Evolutionary conservation across 2,888 invertebrate genomes (phyloP), one percentile per base, ranked within the genome.

Genomic region (Petrolisthes cinctipes): DNA sequence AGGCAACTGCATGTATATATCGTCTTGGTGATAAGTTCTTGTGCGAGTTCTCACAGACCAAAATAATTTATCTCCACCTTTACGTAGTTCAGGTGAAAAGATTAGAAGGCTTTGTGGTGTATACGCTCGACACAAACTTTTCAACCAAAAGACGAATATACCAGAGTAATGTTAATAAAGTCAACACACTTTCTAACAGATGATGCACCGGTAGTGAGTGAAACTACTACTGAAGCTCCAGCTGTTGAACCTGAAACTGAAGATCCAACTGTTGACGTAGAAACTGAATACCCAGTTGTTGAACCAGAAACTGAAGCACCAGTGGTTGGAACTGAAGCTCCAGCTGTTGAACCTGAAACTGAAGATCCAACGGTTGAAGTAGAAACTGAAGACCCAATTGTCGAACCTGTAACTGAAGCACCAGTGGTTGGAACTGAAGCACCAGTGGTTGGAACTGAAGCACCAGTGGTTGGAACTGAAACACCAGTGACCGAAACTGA

Each of bases 381-480:
- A n/a, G n/a, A 4, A 9, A n/a, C 54, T 54, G 5, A 54, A 14
- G 11, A 6, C 4, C 54, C 54, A 79, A 79, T n/a, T 54, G 11
- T 5, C n/a, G 14, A 75, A n/a, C 53, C 23, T 37, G 75, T 54
- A 20, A 37, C 23, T 11, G 80, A 78, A 68, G 75, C 61, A 9
- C 80, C 37, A 66, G n/a, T n/a, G 9, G 71, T 17, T 71, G 61
- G 61, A 20, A 37, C 23, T 11, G 80, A 78, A 68, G 75, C 61
- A 9, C 80, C 37, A 66, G n/a, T n/a, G 9, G 71, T 17, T 71
- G 61, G 61, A 66, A 82, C 79, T 54, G 79, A 79, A 54, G 79
- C 79, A 17, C 79, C 53, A 54, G 20, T 20, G 14, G 56, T 54
- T 53, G 54, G 11, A 11, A 51, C 6, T 14, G 76, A 79, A 54